Evolutionary conservation across 2,113 vertebrate genomes (phyloP).

Genomic region (Cottus gobio): DNA sequence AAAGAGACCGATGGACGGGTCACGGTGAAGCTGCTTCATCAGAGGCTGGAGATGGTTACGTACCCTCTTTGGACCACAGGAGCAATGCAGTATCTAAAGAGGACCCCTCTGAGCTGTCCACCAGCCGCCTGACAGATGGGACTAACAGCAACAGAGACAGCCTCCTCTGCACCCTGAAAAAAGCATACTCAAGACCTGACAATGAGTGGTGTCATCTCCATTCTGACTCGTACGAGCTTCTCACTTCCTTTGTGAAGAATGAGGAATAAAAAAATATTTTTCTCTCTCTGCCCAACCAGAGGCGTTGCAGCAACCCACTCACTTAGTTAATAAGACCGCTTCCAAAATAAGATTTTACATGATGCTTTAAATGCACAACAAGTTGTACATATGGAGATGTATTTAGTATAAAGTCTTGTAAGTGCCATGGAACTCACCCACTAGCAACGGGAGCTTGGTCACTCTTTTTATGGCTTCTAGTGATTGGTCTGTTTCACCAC

Average conservation of each 20-base stretch:
- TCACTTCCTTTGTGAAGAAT: conserved; percentile 25
- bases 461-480: conserved; percentile 33
- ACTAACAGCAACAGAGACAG: conserved; percentile 24
- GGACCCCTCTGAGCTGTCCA: conserved; percentile 40
- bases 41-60: conserved; percentile 46
- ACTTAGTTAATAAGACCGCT: not conserved
- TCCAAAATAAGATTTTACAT: not conserved
- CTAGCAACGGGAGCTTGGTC: conserved; percentile 19
- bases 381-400: not conserved
- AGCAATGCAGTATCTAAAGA: conserved; percentile 44
- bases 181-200: conserved; percentile 28
- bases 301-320: not conserved
- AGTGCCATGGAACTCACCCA: conserved; percentile 29
- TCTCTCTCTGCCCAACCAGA: not conserved
- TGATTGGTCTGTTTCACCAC: conserved; percentile 37
- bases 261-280: not conserved
- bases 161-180: conserved; percentile 20
- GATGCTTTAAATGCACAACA: not conserved
- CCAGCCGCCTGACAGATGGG: conserved; percentile 41
- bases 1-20: conserved; percentile 48
- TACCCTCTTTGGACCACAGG: conserved; percentile 48
- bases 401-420: not conserved
- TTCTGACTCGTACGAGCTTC: conserved; percentile 17
- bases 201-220: conserved; percentile 28
- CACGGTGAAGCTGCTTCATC: conserved; percentile 41